phyloP scores from a whole-genome alignment of 1,140 invertebrate genomes.

The Harlomillsia oculata region DNA sequence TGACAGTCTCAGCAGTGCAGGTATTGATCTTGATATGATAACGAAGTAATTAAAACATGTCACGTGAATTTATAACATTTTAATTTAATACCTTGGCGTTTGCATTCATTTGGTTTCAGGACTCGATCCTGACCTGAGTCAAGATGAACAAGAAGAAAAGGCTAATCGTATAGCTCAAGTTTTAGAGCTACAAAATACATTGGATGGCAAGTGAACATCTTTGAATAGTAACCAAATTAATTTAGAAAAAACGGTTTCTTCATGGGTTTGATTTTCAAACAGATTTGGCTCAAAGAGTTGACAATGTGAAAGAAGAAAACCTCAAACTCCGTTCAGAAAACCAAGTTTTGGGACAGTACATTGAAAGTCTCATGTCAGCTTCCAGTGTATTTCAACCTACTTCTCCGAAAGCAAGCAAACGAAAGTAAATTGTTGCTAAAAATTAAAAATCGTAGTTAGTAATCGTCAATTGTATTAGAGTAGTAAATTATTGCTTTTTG shows the following conservation, averaged over 20 bases:
- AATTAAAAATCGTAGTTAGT: no score
- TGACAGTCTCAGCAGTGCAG: constrained; percentile 60
- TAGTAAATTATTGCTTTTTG: no score
- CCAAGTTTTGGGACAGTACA: constrained; percentile 90
- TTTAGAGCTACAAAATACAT: constrained; percentile 92
- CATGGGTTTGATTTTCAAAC: constrained; percentile 23
- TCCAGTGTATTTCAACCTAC: constrained; percentile 97
- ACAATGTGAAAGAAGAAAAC: constrained; percentile 98
- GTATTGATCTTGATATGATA: no score
- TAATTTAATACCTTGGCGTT: no score
- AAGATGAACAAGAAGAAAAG: constrained; percentile 91
- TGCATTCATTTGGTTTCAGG: constrained; percentile 45
- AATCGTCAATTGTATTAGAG: no score
- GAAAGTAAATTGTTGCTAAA: constrained; percentile 55
- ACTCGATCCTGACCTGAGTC: constrained; percentile 52
- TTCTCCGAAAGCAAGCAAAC: constrained; percentile 77
- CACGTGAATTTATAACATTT: no score
- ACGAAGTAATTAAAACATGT: constrained; percentile 7
- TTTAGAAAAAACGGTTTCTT: background rate
- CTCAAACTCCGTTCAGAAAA: constrained; percentile 95
- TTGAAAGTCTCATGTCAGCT: constrained; percentile 99
- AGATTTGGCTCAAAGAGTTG: constrained; percentile 95
- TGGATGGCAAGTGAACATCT: constrained; percentile 64
- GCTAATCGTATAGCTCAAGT: constrained; percentile 94
- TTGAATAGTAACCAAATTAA: background rate